Conservation (phyloP, 2,113 vertebrate genomes). For the Pomatostomus ruficeps region DNA sequence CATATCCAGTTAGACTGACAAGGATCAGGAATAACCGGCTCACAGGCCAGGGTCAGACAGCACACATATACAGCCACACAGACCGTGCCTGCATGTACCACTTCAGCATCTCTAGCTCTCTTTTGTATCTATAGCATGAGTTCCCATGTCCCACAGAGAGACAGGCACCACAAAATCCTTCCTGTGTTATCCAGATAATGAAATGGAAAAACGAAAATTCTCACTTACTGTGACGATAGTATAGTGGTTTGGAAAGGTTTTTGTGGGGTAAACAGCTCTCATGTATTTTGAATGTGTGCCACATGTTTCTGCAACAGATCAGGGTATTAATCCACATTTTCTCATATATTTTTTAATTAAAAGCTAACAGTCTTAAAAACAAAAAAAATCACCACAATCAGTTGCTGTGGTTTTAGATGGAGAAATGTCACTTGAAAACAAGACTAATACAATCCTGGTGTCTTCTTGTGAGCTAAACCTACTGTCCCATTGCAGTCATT, state of each 20-base stretch:
- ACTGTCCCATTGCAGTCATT: not conserved
- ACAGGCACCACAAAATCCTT: not conserved
- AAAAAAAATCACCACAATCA: not conserved
- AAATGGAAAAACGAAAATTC: not conserved
- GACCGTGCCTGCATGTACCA: not conserved
- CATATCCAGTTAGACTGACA: not conserved
- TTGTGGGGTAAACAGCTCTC: conserved; percentile 89
- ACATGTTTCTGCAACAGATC: conserved; percentile 78
- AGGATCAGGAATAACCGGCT: not conserved
- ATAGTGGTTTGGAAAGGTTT: conserved; percentile 98
- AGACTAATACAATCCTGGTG: not conserved
- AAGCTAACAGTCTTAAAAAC: not conserved
- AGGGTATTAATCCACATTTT: not conserved
- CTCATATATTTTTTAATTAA: not conserved
- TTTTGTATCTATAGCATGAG: not conserved
- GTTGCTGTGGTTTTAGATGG: not conserved
- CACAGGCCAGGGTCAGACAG: not conserved
- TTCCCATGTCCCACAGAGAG: not conserved
- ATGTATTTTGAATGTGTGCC: conserved; percentile 85
- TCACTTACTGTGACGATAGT: conserved; percentile 91
- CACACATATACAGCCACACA: not conserved
- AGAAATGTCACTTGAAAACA: not conserved
- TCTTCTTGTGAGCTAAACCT: not conserved
- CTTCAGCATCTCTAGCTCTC: not conserved
- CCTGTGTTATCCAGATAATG: not conserved